Conservation (phyloP, 2,888 invertebrate genomes). For the Eutolmus rufibarbis region DNA sequence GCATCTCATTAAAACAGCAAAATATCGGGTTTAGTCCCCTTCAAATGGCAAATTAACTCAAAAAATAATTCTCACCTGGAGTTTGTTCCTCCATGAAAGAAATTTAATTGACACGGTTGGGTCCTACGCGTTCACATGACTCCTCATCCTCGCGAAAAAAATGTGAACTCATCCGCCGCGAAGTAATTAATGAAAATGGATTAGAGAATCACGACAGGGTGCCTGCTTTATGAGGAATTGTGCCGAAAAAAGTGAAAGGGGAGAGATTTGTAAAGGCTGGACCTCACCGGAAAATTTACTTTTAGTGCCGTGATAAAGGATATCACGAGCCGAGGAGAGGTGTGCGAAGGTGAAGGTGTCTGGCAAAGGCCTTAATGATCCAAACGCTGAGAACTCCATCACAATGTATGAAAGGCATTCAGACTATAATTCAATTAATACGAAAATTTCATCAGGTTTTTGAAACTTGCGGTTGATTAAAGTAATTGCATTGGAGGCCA, state of each 20-base stretch:
- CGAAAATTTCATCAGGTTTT: neutral
- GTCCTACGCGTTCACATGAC: neutral
- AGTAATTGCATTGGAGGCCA: neutral
- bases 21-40: neutral
- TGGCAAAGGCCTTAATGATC: neutral
- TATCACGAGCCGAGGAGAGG: neutral
- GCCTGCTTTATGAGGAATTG: neutral
- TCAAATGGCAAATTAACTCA: constrained; percentile 1
- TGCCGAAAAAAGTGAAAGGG: neutral
- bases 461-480: neutral
- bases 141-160: neutral
- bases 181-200: neutral
- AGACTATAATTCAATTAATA: neutral
- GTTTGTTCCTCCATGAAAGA: neutral
- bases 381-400: neutral
- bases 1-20: constrained; percentile 6
- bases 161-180: neutral
- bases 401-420: neutral
- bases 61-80: constrained; percentile 12
- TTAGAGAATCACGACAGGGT: neutral
- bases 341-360: neutral
- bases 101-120: constrained; percentile 8
- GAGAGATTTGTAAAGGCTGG: neutral
- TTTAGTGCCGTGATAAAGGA: neutral
- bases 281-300: neutral